A percentile compares a stretch with the other conserved stretches of the same genome.
Conservation (phyloP, 2,888 invertebrate genomes). For the Dermolepida albohirtum region DNA sequence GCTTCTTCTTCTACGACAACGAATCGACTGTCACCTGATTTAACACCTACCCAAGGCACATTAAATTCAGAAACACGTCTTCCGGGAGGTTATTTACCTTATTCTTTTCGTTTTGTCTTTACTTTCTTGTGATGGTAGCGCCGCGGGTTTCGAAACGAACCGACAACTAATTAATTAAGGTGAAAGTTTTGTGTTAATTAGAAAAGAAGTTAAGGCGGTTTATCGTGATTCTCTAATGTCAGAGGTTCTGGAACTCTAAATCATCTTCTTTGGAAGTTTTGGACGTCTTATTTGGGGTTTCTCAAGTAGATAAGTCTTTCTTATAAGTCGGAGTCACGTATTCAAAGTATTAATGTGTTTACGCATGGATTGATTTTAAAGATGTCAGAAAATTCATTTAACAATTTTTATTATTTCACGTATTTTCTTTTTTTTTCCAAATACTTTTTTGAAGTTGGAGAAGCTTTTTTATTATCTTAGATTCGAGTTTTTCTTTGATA, state of each 20-base stretch:
- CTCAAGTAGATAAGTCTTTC: too few species aligned
- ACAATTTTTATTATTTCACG: too few species aligned
- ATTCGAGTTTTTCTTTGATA: too few species aligned
- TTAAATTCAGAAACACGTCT: conserved; percentile 28
- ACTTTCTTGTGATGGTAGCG: not conserved
- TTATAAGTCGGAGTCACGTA: too few species aligned
- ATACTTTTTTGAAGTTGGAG: too few species aligned
- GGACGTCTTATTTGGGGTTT: too few species aligned
- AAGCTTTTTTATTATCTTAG: too few species aligned
- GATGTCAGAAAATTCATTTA: too few species aligned
- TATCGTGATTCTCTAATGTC: not conserved
- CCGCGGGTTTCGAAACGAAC: not conserved
- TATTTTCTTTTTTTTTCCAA: too few species aligned
- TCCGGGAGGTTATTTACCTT: conserved; percentile 19
- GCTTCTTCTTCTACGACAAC: not conserved
- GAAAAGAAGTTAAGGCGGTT: conserved; percentile 26
- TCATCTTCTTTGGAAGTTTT: too few species aligned
- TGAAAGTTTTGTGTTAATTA: conserved; percentile 28
- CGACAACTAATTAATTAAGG: conserved; percentile 22
- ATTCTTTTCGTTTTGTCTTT: conserved; percentile 3
- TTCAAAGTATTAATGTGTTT: too few species aligned
- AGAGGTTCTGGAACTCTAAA: not conserved
- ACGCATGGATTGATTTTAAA: too few species aligned
- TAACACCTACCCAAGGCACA: conserved; percentile 24
- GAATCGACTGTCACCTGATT: conserved; percentile 32